These are phyloP conservation scores for Mya arenaria DNA, from an alignment of 1,140 invertebrate species.

Conservation along the genomic window DNA sequence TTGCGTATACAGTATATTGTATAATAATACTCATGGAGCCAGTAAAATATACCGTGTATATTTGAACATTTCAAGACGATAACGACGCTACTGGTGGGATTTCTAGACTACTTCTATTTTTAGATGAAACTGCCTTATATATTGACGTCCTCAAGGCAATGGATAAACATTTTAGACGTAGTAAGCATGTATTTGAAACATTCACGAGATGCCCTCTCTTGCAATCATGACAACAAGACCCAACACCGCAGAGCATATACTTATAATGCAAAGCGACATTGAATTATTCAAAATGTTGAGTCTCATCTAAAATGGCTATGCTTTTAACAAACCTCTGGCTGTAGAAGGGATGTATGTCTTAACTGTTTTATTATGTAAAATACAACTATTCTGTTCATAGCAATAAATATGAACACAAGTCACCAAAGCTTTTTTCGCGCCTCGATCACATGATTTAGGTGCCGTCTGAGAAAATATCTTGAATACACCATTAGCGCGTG, in stretches of 20 bases:
- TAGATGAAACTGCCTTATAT: background rate
- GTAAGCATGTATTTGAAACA: no score
- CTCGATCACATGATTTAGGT: background rate
- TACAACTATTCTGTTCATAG: conserved; percentile 1
- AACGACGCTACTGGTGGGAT: background rate
- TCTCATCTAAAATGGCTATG: conserved; percentile 38
- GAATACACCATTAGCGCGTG: background rate
- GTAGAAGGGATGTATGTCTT: conserved; percentile 26
- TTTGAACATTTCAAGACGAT: background rate
- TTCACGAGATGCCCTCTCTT: no score
- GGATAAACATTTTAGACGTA: no score
- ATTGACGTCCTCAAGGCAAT: no score
- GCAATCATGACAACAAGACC: no score
- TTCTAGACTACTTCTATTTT: background rate
- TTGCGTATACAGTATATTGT: background rate
- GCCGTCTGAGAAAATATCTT: background rate
- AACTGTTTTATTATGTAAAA: conserved; percentile 54
- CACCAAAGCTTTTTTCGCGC: background rate
- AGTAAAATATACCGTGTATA: background rate
- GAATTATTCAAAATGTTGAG: conserved; percentile 33
- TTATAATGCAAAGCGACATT: background rate
- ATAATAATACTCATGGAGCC: background rate
- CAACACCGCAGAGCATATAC: no score
- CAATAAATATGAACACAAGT: conserved; percentile 4
- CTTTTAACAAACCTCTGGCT: conserved; percentile 27